Percentiles rank a stretch among this genome's conserved stretches.
Conservation (phyloP, 2,113 vertebrate species). For the Indicator indicator region DNA sequence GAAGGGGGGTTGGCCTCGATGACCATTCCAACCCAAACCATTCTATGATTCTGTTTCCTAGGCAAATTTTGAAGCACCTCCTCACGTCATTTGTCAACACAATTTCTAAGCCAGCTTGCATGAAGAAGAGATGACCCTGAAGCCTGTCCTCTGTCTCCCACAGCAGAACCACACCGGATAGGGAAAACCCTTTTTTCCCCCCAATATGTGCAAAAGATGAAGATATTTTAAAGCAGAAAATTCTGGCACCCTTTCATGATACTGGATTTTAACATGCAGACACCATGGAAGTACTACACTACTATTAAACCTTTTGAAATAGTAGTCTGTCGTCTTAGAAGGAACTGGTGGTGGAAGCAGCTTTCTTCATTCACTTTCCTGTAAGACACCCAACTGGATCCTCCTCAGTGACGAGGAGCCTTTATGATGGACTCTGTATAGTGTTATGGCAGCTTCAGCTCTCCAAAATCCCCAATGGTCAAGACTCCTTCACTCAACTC, state of each 20-base stretch:
- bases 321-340: background rate
- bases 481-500: background rate
- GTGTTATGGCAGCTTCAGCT: background rate
- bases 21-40: background rate
- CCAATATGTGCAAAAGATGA: background rate
- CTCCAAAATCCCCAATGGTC: background rate
- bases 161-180: background rate
- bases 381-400: background rate
- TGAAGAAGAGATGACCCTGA: background rate
- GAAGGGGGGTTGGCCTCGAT: background rate
- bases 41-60: background rate
- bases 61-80: background rate
- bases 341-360: background rate
- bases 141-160: background rate
- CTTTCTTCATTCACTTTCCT: background rate
- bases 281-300: accelerated
- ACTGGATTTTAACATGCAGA: background rate
- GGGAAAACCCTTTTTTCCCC: background rate
- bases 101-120: background rate
- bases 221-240: background rate
- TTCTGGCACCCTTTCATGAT: background rate
- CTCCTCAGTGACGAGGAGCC: background rate
- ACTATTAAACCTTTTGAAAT: background rate
- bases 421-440: background rate
- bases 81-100: background rate